Evolutionary conservation across 2,113 vertebrate genomes (phyloP), one percentile per base, ranked within the genome.

Genomic region (Hymenochirus boettgeri): DNA sequence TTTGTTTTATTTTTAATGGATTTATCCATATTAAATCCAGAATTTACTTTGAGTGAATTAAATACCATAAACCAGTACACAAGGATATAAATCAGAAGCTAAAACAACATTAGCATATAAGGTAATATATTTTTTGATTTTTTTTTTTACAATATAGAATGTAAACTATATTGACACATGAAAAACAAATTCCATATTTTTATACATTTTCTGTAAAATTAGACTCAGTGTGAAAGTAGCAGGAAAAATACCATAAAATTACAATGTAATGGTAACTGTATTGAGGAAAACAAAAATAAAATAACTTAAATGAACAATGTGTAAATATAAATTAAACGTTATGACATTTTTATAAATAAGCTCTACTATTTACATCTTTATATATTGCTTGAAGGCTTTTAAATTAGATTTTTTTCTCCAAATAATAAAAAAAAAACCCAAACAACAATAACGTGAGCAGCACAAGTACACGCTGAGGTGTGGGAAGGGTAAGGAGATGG

Each of bases 281-380:
- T 91, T 89, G 91, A 93, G 93, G 91, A 91, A 94, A 47, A 47
- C 8, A 33, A 33, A 56, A 48, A 72, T 72, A 79, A 82, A 94
- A 98, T 98, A 99, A 99, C 91, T 98, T 98, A 98, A 90, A 93
- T 93, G 92, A 88, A 95, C 89, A 90, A 86, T 91, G 87, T 88
- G 93, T 94, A 90, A 89, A 99, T 98, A 99, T 97, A 99, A 95
- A 91, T 97, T 96, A 95, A 93, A 95, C 95, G 90, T n/a, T 91
- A 97, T 94, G 96, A 95, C 90, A 91, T 94, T 96, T 93, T 97
- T 91, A 99, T 99, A 99, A 99, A 99, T 99, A 99, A 93, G 84
- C 93, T 96, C 92, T 93, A 95, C 93, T 97, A 98, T 99, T 92
- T 99, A 99, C 95, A 98, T 89, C 91, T 92, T 93, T 88, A 92